Base-by-base conservation (phyloP, 53 echinoderm and acorn worm genomes). In the Holothuria scabra region DNA sequence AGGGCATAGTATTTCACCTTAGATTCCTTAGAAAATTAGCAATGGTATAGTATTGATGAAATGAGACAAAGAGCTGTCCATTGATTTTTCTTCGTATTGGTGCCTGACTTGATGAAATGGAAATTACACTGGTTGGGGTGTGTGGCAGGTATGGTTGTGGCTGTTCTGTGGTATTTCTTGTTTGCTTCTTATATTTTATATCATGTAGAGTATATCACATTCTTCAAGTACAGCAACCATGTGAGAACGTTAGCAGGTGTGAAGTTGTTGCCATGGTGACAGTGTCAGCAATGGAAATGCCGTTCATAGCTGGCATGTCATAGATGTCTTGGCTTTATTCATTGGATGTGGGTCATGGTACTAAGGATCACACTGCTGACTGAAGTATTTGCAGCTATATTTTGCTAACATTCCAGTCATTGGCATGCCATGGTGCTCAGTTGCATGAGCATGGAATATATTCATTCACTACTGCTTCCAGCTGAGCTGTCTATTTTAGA, bases 171-270 rank as follows among this genome's bases (percentile, higher is more conserved):
- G 52, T 52, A 52, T 52, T 52, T 18, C 11, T 1, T 52, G 14
- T 16, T 52, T 52, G 3, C 52, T 18, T 16, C 18, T 52, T 52
- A 18, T 52, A 52, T 52, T 52, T 52, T 52, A 52, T 52, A 52
- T 52, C 14, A 4, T n/a, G n/a, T 16, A 52, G 52, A 52, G 52
- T 16, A 18, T 52, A 18, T 52, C 18, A 52, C 52, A 52, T 64
- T 28, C 64, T 64, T 64, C 64, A 25, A 64, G 13, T 13, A 30
- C 64, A 30, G 64, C 30, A 30, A 30, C 26, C 57, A 81, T 64
- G 82, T 81, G 82, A 81, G 82, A 44, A 81, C 65, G 82, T 63
- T 81, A 64, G 82, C 82, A 81, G 82, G 82, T 81, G 82, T 81
- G 82, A 41, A 63, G 82, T 18, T 64, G 65, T 81, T 41, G 64